Percentiles rank a stretch among this genome's conserved stretches.
Conservation (phyloP, 2,888 invertebrate species). For the Diarsia rubi region DNA sequence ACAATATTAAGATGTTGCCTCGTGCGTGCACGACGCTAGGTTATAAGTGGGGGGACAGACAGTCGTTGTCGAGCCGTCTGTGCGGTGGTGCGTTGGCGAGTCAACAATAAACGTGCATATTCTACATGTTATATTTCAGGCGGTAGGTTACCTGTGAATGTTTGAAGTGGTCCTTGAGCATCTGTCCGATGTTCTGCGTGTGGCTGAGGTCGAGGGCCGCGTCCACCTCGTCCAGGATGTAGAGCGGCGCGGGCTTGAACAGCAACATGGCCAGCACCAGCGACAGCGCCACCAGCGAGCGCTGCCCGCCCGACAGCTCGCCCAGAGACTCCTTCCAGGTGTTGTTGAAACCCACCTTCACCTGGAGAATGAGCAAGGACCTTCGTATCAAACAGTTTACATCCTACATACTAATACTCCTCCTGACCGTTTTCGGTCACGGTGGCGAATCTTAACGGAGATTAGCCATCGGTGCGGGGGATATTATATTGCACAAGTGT, state of each 20-base stretch:
- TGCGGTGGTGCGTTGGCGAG: too few species aligned
- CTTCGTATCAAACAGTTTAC: background rate
- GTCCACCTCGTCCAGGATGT: conserved; percentile 99
- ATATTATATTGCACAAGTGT: too few species aligned
- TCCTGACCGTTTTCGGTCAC: too few species aligned
- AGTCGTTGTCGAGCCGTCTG: too few species aligned
- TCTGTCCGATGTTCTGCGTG: conserved; percentile 99
- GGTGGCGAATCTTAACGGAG: too few species aligned
- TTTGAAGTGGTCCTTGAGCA: conserved; percentile 93
- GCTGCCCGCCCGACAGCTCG: conserved; percentile 99
- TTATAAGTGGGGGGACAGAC: too few species aligned
- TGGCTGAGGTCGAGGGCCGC: conserved; percentile 99
- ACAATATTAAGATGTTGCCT: too few species aligned
- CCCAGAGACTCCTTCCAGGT: conserved; percentile 99
- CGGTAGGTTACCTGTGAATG: conserved; percentile 73
- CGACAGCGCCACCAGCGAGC: conserved; percentile 98
- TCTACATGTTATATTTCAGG: too few species aligned
- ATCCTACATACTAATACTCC: too few species aligned
- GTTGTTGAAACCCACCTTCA: conserved; percentile 96
- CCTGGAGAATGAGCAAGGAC: conserved; percentile 68
- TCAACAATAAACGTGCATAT: too few species aligned
- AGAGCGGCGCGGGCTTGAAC: conserved; percentile 99
- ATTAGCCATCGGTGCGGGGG: too few species aligned
- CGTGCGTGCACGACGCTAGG: too few species aligned
- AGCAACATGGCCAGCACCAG: conserved; percentile 98